phyloP scores from a whole-genome alignment of 2,113 vertebrate species.

The Myrmophylax atrothorax region DNA sequence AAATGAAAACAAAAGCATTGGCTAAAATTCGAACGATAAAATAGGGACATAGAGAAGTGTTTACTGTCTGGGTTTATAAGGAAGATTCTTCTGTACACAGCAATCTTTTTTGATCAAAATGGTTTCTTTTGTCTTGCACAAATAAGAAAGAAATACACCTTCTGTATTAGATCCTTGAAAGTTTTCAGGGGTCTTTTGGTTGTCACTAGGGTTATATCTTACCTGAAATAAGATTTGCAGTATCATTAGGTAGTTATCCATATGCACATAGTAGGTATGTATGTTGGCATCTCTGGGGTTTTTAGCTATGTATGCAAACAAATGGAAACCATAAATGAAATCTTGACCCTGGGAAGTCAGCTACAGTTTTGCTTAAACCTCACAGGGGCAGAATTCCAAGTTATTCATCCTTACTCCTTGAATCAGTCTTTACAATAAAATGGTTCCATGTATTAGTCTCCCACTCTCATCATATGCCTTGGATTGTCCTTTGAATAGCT shows the following conservation, averaged over 20 bases:
- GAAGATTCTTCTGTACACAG: constrained; percentile 17
- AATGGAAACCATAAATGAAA: constrained; percentile 2
- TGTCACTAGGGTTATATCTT: background rate
- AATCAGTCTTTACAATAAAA: background rate
- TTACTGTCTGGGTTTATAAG: constrained; percentile 47
- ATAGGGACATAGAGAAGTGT: constrained; percentile 43
- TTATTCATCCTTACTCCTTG: background rate
- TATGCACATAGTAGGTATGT: background rate
- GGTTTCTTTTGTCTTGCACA: background rate
- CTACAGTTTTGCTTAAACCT: background rate
- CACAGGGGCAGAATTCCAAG: background rate
- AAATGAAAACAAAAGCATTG: constrained; percentile 65
- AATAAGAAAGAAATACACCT: background rate
- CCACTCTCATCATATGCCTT: background rate
- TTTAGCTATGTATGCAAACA: background rate
- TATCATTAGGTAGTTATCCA: background rate
- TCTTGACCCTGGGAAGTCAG: background rate
- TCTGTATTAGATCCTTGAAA: background rate
- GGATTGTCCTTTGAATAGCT: background rate
- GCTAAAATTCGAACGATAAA: constrained; percentile 64
- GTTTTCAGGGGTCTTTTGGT: background rate
- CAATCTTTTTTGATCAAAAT: background rate
- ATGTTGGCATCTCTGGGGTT: background rate
- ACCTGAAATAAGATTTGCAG: background rate
- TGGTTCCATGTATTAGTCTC: background rate